Percentiles rank a stretch among this genome's conserved stretches.
Conservation (phyloP, 2,888 invertebrate species). For the Falcaria lacertinaria region DNA sequence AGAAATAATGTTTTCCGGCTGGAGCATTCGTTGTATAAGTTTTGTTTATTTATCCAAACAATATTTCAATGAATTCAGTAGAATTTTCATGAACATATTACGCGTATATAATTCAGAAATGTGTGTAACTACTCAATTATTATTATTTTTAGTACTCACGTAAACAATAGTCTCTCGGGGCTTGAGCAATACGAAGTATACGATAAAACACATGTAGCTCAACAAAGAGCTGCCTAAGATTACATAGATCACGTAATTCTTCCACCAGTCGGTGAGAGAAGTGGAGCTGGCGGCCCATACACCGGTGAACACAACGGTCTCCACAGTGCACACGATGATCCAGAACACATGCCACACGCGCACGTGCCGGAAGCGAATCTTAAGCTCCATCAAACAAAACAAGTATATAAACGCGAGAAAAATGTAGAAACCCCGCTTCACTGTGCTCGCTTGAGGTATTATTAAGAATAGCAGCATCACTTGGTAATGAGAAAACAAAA, state of each 20-base stretch:
- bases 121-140: slow-evolving; percentile 11
- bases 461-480: slow-evolving; percentile 83
- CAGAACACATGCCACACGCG: slow-evolving; percentile 85
- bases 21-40: slow-evolving; percentile 14
- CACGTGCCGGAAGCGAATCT: slow-evolving; percentile 86
- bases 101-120: too few species aligned
- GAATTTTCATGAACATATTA: neutral
- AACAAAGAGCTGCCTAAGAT: slow-evolving; percentile 80
- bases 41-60: neutral
- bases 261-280: slow-evolving; percentile 85
- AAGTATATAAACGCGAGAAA: slow-evolving; percentile 87
- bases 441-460: slow-evolving; percentile 80
- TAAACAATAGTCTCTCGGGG: slow-evolving; percentile 80
- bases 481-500: slow-evolving; percentile 82
- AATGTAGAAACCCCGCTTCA: slow-evolving; percentile 80
- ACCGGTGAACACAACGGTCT: slow-evolving; percentile 85
- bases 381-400: slow-evolving; percentile 88
- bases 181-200: slow-evolving; percentile 82
- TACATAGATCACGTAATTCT: slow-evolving; percentile 81
- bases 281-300: slow-evolving; percentile 78
- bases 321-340: slow-evolving; percentile 81
- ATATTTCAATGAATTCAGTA: neutral
- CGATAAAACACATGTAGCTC: slow-evolving; percentile 80
- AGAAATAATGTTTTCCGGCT: slow-evolving; percentile 27
- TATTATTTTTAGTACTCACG: slow-evolving; percentile 35